Conservation (phyloP, 2,888 invertebrate genomes). For the Cantharis lateralis region DNA sequence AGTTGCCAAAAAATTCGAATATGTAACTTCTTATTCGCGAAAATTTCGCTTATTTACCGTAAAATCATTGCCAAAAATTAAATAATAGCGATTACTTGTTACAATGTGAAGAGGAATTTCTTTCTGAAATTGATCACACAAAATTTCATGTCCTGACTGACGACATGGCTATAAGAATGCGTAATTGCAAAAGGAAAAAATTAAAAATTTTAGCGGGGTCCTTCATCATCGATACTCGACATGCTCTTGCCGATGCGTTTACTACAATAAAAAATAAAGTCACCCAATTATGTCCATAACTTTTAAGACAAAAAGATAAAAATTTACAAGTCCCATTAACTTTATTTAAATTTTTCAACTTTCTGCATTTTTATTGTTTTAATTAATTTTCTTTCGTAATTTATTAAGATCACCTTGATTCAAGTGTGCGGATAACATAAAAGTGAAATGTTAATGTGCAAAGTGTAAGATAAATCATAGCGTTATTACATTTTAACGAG, state of each 20-base stretch:
- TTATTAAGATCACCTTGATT: background rate
- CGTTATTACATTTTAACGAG: background rate
- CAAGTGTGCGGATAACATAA: background rate
- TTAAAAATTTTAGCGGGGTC: background rate
- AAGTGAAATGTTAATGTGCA: background rate
- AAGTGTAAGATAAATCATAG: background rate
- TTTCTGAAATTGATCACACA: background rate
- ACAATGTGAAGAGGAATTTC: background rate
- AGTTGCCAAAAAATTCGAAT: conserved; percentile 35
- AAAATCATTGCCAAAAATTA: conserved; percentile 29
- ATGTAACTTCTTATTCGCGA: conserved; percentile 35
- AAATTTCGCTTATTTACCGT: conserved; percentile 26
- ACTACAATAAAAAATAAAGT: background rate
- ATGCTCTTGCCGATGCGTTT: background rate
- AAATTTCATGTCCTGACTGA: background rate
- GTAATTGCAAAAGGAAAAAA: background rate
- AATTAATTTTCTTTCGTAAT: background rate
- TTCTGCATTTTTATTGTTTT: background rate
- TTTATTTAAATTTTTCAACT: background rate
- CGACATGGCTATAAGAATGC: background rate
- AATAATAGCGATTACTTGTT: conserved; percentile 19
- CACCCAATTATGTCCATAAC: background rate
- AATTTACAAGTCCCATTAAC: background rate
- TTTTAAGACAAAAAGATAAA: background rate
- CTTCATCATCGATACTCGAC: background rate